A percentile compares a stretch with the other conserved stretches of the same genome.
phyloP scores from a whole-genome alignment of 2,113 vertebrate genomes.

The Calyptomena viridis region DNA sequence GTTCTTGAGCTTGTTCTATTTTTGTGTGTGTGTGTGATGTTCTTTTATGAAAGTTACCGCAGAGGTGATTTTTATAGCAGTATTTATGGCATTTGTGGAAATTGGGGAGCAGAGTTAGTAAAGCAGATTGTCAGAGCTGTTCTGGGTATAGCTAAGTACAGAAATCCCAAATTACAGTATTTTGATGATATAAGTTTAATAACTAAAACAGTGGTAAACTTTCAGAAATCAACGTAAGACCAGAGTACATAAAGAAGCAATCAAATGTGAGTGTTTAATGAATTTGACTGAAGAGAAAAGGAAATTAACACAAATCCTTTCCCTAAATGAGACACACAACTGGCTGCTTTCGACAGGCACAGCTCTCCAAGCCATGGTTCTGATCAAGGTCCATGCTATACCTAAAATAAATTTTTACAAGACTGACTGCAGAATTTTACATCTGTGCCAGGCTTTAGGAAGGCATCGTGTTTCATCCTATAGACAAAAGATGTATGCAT shows the following conservation, averaged over 20 bases:
- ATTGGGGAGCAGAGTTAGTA: background rate
- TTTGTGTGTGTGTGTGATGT: background rate
- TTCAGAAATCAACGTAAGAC: background rate
- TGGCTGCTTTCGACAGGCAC: background rate
- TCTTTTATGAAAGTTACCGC: background rate
- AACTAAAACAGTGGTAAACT: background rate
- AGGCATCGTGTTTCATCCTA: background rate
- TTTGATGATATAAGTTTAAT: background rate
- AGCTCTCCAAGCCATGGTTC: background rate
- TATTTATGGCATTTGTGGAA: background rate
- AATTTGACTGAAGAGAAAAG: background rate
- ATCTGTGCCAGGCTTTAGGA: background rate
- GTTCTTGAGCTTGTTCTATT: background rate
- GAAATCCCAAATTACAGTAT: background rate
- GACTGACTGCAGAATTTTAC: background rate
- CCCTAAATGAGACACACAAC: background rate
- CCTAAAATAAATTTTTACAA: background rate
- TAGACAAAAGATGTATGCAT: background rate
- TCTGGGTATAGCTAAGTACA: background rate
- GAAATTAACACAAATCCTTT: background rate
- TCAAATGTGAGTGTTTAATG: background rate
- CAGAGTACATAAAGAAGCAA: background rate
- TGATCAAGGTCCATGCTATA: background rate
- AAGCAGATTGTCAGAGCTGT: background rate
- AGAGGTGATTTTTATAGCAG: background rate